Evolutionary conservation across 92 coral and sea anemone genomes (phyloP).

Genomic region (Porites evermanni): DNA sequence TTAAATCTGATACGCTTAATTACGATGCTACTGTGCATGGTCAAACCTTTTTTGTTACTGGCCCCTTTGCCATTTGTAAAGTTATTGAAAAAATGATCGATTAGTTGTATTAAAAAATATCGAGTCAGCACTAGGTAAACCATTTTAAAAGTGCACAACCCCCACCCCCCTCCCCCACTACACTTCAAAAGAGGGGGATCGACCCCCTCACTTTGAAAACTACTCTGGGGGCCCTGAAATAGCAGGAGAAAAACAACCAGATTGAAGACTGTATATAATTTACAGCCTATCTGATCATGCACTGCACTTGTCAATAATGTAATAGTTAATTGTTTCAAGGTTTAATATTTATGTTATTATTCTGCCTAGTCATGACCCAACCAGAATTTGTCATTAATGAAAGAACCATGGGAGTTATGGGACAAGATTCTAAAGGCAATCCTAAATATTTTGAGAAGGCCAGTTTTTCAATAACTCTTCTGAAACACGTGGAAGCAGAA

Average conservation of each 20-base stretch:
- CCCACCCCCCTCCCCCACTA: too few species aligned
- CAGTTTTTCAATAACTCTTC: neutral
- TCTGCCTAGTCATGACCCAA: constrained; percentile 8
- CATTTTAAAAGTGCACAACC: too few species aligned
- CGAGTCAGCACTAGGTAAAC: too few species aligned
- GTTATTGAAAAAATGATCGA: too few species aligned
- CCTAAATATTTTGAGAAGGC: neutral
- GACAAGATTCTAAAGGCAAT: neutral
- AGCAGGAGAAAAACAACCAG: neutral
- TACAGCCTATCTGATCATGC: neutral
- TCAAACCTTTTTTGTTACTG: too few species aligned
- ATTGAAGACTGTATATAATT: neutral
- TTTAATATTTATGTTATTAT: neutral
- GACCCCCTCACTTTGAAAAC: too few species aligned
- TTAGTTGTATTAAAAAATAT: too few species aligned
- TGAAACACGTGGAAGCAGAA: neutral
- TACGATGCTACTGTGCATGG: too few species aligned
- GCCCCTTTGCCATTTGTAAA: too few species aligned
- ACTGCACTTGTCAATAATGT: neutral
- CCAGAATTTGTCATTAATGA: constrained; percentile 24
- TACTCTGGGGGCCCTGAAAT: too few species aligned
- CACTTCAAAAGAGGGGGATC: too few species aligned
- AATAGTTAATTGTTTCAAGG: neutral
- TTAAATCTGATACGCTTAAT: neutral
- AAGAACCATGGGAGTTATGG: constrained; percentile 14